Conservation (phyloP, 2,888 invertebrate genomes). For the Malacosoma neustria region DNA sequence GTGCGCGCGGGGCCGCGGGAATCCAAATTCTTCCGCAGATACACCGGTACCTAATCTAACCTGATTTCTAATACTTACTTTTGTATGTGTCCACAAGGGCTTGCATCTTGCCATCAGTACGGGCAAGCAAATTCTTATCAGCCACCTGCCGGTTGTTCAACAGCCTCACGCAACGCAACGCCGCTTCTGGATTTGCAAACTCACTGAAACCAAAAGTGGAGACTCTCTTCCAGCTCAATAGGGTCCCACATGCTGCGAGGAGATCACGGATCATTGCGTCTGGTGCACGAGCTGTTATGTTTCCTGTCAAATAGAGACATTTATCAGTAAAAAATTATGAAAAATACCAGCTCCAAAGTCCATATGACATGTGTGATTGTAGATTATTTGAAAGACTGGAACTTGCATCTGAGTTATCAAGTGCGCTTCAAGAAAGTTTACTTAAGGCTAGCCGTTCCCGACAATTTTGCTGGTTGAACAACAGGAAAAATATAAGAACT, state of each 20-base stretch:
- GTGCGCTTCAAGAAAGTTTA: no score
- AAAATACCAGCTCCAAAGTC: no score
- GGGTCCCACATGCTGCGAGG: slow-evolving; percentile 93
- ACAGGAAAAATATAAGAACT: no score
- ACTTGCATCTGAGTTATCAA: no score
- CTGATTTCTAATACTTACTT: slow-evolving; percentile 76
- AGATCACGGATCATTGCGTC: slow-evolving; percentile 96
- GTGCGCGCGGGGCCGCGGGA: no score
- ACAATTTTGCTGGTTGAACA: no score
- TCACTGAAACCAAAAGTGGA: slow-evolving; percentile 99
- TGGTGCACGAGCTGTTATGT: slow-evolving; percentile 91
- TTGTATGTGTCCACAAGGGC: slow-evolving; percentile 94
- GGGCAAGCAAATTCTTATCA: slow-evolving; percentile 94
- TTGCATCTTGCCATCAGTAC: slow-evolving; percentile 98
- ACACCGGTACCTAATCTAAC: no score
- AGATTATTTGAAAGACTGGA: no score
- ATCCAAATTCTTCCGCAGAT: no score
- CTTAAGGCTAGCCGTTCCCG: no score
- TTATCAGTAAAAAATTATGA: no score
- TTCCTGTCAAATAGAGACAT: slow-evolving; percentile 25
- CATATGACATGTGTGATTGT: no score
- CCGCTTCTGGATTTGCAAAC: slow-evolving; percentile 94
- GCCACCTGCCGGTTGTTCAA: slow-evolving; percentile 95
- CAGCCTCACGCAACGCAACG: slow-evolving; percentile 92
- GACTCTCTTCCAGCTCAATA: slow-evolving; percentile 97